phyloP scores from a whole-genome alignment of 2,797 vertebrate genomes.

The Todus mexicanus region DNA sequence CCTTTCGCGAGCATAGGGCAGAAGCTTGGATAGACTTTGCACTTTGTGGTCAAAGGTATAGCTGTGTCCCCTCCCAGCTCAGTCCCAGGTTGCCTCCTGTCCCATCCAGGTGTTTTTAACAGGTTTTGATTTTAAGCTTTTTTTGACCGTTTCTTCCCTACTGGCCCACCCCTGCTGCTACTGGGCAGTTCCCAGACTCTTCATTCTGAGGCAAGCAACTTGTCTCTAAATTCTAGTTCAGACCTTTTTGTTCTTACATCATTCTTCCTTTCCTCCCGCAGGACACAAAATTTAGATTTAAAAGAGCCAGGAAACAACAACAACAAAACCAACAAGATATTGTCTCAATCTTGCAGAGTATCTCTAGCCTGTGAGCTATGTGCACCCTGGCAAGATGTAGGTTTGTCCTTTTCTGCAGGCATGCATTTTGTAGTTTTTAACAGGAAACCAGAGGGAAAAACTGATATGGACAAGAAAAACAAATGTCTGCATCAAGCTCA shows the following conservation, averaged over 20 bases:
- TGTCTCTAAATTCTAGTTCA: background rate
- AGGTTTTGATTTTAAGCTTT: background rate
- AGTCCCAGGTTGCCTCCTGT: background rate
- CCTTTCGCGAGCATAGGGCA: background rate
- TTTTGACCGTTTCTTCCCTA: background rate
- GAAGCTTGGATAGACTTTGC: background rate
- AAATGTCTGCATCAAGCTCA: background rate
- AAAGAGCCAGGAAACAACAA: background rate
- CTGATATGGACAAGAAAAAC: background rate
- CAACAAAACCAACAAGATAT: background rate
- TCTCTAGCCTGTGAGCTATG: background rate
- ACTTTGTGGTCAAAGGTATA: background rate
- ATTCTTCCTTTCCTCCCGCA: background rate
- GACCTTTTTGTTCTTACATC: background rate
- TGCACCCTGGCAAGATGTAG: background rate
- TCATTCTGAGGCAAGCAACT: background rate
- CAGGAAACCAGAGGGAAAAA: background rate
- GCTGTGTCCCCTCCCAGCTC: background rate
- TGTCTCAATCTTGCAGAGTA: background rate
- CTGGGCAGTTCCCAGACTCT: background rate
- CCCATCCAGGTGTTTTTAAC: background rate
- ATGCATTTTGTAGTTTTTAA: background rate
- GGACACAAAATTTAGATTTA: background rate
- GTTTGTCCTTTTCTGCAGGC: background rate
- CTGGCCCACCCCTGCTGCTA: background rate